phyloP scores from a whole-genome alignment of 2,888 invertebrate species.

The Tetropium fuscum region DNA sequence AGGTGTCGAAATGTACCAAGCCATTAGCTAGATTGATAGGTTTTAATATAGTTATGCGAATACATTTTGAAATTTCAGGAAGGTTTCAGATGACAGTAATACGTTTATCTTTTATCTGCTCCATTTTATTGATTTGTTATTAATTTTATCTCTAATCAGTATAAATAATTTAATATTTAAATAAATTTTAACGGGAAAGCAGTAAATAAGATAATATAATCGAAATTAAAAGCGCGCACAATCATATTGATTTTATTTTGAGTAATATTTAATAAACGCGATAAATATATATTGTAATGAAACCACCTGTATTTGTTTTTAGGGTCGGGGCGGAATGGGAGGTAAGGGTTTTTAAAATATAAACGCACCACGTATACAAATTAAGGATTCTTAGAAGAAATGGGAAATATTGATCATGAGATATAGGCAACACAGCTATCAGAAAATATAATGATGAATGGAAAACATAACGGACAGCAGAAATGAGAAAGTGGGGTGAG shows the following conservation, averaged over 20 bases:
- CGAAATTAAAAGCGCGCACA: slow-evolving; percentile 48
- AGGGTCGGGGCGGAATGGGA: too few species aligned
- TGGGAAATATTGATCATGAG: slow-evolving; percentile 65
- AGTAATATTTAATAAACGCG: slow-evolving; percentile 50
- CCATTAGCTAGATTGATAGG: too few species aligned
- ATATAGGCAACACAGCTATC: slow-evolving; percentile 63
- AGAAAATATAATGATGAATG: slow-evolving; percentile 65
- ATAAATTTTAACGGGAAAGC: slow-evolving; percentile 50
- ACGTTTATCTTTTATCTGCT: slow-evolving; percentile 54
- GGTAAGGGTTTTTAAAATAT: slow-evolving; percentile 55
- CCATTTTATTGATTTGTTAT: slow-evolving; percentile 57
- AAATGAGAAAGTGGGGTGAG: slow-evolving; percentile 61
- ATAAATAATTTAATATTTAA: slow-evolving; percentile 57
- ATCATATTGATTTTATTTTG: slow-evolving; percentile 46
- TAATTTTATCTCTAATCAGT: slow-evolving; percentile 58
- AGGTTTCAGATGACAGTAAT: slow-evolving; percentile 45
- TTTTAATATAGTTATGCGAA: too few species aligned
- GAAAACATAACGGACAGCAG: slow-evolving; percentile 64
- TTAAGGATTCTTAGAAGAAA: slow-evolving; percentile 57
- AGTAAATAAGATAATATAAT: slow-evolving; percentile 49
- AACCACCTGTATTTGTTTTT: slow-evolving; percentile 53
- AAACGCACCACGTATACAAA: slow-evolving; percentile 46
- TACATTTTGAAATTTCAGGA: slow-evolving; percentile 2
- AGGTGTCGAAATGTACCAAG: too few species aligned
- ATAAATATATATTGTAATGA: slow-evolving; percentile 45